A percentile compares a stretch with the other conserved stretches of the same genome.
phyloP scores from a whole-genome alignment of 2,797 vertebrate species.

The Gadopsis marmoratus region DNA sequence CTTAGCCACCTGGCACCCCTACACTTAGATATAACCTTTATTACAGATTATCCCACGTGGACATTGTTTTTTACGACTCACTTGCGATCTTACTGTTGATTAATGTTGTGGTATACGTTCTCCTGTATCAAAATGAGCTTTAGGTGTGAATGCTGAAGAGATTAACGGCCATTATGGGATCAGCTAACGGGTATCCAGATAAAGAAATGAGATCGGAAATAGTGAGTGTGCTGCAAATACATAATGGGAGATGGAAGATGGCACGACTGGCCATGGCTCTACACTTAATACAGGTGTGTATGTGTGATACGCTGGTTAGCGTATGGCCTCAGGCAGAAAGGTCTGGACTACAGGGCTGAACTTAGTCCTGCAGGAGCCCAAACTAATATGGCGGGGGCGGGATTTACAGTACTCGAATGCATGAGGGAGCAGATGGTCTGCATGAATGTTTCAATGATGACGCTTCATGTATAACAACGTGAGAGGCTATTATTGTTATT shows the following conservation, averaged over 20 bases:
- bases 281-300: neutral
- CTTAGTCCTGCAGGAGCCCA: neutral
- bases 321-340: conserved; percentile 18
- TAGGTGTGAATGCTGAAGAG: conserved; percentile 12
- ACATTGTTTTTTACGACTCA: conserved; percentile 7
- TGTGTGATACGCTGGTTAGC: conserved; percentile 24
- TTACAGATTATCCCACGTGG: neutral
- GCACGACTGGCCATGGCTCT: neutral
- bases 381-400: neutral
- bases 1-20: neutral
- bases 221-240: neutral
- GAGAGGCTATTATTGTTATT: conserved; percentile 2
- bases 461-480: conserved; percentile 12
- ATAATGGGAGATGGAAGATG: neutral
- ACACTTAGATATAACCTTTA: neutral
- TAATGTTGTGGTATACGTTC: neutral
- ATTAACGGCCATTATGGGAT: conserved; percentile 34
- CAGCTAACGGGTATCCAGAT: neutral
- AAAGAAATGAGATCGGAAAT: conserved; percentile 12
- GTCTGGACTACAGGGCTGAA: conserved; percentile 7
- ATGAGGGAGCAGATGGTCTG: neutral
- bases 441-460: neutral
- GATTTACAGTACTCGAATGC: conserved; percentile 7
- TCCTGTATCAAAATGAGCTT: conserved; percentile 8
- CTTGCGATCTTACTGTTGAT: conserved; percentile 13